Conservation (phyloP, 2,888 invertebrate species). For the Hylaea fasciaria region DNA sequence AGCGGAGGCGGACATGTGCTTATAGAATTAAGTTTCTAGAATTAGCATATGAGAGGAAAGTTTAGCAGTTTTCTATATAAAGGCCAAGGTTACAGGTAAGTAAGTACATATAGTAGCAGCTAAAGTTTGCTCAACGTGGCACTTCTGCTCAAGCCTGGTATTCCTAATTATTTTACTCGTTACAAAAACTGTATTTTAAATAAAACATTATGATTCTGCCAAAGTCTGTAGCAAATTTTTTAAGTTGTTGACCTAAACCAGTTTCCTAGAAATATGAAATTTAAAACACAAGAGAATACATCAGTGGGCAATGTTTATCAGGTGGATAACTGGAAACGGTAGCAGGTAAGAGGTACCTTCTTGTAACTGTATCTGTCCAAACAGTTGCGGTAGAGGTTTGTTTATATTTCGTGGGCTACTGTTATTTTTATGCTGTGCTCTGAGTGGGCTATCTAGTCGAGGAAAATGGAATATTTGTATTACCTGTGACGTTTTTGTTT, state of each 20-base stretch:
- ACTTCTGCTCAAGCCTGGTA: too few relatives aligned
- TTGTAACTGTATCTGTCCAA: constrained; percentile 55
- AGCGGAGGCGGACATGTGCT: not conserved
- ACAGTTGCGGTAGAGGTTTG: constrained; percentile 58
- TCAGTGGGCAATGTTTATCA: constrained; percentile 17
- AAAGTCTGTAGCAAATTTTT: too few relatives aligned
- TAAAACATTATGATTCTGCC: too few relatives aligned
- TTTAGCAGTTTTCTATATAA: too few relatives aligned
- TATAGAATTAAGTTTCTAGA: constrained; percentile 9
- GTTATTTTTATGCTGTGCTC: constrained; percentile 50
- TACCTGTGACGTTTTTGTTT: too few relatives aligned
- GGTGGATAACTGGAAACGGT: constrained; percentile 60
- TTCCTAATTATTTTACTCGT: too few relatives aligned
- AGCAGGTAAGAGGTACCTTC: constrained; percentile 54
- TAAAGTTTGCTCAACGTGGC: not conserved
- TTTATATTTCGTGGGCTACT: constrained; percentile 71
- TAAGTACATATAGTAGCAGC: too few relatives aligned
- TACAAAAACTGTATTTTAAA: too few relatives aligned
- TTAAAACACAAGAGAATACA: constrained; percentile 16
- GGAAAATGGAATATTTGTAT: too few relatives aligned
- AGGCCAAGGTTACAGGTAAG: too few relatives aligned
- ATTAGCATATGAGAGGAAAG: constrained; percentile 17
- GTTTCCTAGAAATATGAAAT: constrained; percentile 26
- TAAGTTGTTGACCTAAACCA: not conserved
- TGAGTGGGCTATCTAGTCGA: constrained; percentile 32